phyloP scores from a whole-genome alignment of 2,888 invertebrate genomes.

The Rosalia funebris region DNA sequence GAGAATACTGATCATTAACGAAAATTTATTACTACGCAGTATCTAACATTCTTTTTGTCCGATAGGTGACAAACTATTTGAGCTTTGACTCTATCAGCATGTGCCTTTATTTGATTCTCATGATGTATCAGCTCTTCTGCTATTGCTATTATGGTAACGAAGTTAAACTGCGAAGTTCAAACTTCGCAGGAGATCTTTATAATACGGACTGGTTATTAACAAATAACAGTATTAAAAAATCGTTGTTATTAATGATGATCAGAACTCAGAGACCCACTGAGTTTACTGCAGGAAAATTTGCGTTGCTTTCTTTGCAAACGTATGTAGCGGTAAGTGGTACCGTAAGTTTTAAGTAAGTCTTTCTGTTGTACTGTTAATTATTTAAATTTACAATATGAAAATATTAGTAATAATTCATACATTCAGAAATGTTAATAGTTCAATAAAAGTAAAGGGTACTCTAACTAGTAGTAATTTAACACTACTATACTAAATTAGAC shows the following conservation, averaged over 20 bases:
- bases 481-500: no score
- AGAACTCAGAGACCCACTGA: constrained; percentile 25
- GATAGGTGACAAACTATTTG: background rate
- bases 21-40: background rate
- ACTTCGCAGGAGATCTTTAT: constrained; percentile 15
- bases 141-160: constrained; percentile 65
- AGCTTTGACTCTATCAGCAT: constrained; percentile 55
- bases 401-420: no score
- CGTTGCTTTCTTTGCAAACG: constrained; percentile 22
- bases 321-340: constrained; percentile 28
- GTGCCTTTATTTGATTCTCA: constrained; percentile 58
- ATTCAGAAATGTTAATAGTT: no score
- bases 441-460: no score
- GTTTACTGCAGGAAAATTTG: constrained; percentile 35
- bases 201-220: constrained; percentile 20
- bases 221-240: constrained; percentile 14
- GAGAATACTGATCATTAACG: no score
- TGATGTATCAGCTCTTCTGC: constrained; percentile 63
- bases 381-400: no score
- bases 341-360: no score
- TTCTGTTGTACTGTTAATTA: no score
- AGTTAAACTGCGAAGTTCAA: constrained; percentile 49
- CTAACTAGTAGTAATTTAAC: no score
- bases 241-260: constrained; percentile 30
- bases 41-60: no score